Evolutionary conservation across 2,113 vertebrate genomes (phyloP), one percentile per base, ranked within the genome.

Genomic region (Crotophaga sulcirostris): DNA sequence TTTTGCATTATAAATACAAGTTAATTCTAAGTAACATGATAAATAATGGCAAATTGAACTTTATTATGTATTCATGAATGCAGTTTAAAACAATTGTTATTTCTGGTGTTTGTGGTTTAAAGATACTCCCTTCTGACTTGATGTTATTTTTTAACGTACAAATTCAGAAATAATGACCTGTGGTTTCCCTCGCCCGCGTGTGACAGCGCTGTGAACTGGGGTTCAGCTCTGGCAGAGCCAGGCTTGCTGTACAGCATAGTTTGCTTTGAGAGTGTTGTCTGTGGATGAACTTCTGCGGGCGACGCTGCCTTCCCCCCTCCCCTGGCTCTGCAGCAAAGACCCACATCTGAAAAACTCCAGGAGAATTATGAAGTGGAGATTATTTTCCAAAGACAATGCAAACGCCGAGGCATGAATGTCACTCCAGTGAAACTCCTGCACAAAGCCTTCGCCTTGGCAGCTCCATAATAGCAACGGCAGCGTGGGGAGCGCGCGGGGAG

Each of bases 41-140:
- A 97, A 98, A 98, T 97, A 97, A 94, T 75, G 79, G 97, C 96
- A 97, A 98, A 98, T 93, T 96, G 96, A 97, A 97, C 94, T 97
- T 97, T 96, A 96, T 97, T 98, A 97, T 87, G 86, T 93, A 97
- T 97, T 97, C 95, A 97, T 96, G 96, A 97, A 96, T 92, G 90
- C 96, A 87, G 72, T 86, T 96, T 96, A 94, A 96, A 89, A 96
- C 96, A 95, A 95, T 96, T 97, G 96, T 96, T 97, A 95, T 97
- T 97, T 90, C 97, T 97, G 97, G 73, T n/a, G 52, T 97, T 97
- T 95, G 95, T 97, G 97, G 94, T 96, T 97, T 96, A 93, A 94
- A 94, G 95, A 93, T 85, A 96, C 93, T 91, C 95, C 93, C 89
- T 95, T 92, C 90, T 95, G 96, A 80, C 68, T 85, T 55, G 3